Conservation (phyloP, 2,113 vertebrate species). For the Progne subis region DNA sequence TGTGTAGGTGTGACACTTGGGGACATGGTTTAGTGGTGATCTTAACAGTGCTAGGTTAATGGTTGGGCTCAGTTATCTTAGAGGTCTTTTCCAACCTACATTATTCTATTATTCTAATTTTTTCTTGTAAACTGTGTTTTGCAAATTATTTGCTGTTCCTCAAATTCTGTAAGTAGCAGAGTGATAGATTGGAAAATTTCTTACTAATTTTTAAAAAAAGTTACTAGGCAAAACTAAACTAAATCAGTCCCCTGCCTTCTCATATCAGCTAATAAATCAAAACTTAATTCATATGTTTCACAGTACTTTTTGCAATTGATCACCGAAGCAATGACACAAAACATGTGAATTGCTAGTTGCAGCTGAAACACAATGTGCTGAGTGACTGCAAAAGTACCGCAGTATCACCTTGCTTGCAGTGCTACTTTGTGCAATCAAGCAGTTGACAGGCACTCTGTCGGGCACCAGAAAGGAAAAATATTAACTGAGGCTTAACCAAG, state of each 20-base stretch:
- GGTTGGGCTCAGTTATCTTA: background rate
- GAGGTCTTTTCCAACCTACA: background rate
- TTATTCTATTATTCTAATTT: background rate
- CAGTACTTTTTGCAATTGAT: background rate
- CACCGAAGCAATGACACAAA: background rate
- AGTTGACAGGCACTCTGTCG: background rate
- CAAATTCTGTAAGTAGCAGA: background rate
- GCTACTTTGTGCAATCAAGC: fast-evolving
- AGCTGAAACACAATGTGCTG: background rate
- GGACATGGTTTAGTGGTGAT: background rate
- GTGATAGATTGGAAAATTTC: background rate
- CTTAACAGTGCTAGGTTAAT: background rate
- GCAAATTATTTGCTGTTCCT: background rate
- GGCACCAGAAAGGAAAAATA: background rate
- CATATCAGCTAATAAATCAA: background rate
- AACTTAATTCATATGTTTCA: background rate
- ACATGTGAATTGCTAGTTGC: background rate
- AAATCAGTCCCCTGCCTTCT: background rate
- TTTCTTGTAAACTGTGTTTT: background rate
- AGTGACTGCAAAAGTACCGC: background rate
- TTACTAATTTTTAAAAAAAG: background rate
- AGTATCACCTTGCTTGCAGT: background rate
- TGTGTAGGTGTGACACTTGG: background rate
- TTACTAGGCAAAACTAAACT: background rate
- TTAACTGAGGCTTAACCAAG: background rate